Percentiles rank a stretch among this genome's conserved stretches.
Evolutionary conservation across 2,888 invertebrate species (phyloP).

Genomic region (Tachina lurida): DNA sequence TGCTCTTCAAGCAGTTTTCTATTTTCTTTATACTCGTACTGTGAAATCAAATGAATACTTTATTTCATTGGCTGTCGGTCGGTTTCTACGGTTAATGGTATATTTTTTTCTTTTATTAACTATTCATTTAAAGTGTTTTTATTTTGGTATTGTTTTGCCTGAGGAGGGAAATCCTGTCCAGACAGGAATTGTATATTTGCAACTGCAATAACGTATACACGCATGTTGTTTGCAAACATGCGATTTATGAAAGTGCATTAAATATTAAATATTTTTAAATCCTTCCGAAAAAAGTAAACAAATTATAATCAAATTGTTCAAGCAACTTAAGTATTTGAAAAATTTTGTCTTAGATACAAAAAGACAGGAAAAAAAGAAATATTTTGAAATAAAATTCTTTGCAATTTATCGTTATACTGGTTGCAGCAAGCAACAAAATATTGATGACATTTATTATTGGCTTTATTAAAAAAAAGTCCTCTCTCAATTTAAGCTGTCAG

Average conservation of each 20-base stretch:
- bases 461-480: conserved; percentile 64
- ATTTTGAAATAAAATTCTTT: conserved; percentile 27
- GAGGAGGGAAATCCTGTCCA: conserved; percentile 70
- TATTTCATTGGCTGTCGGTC: not conserved
- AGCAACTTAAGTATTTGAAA: not conserved
- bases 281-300: not conserved
- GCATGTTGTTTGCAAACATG: conserved; percentile 19
- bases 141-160: conserved; percentile 30
- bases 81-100: not conserved
- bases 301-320: conserved; percentile 23
- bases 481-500: conserved; percentile 70
- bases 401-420: conserved; percentile 47
- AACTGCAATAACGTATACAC: conserved; percentile 26
- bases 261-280: conserved; percentile 12
- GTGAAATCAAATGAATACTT: no score
- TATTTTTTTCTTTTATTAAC: not conserved
- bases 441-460: conserved; percentile 72
- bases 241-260: conserved; percentile 27
- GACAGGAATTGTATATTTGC: conserved; percentile 62
- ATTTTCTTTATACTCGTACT: no score
- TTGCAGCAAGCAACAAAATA: conserved; percentile 59
- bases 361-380: not conserved
- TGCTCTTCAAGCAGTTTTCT: not conserved
- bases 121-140: not conserved
- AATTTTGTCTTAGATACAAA: not conserved